Evolutionary conservation across 2,888 invertebrate genomes (phyloP).

Genomic region (Drosophila tripunctata): DNA sequence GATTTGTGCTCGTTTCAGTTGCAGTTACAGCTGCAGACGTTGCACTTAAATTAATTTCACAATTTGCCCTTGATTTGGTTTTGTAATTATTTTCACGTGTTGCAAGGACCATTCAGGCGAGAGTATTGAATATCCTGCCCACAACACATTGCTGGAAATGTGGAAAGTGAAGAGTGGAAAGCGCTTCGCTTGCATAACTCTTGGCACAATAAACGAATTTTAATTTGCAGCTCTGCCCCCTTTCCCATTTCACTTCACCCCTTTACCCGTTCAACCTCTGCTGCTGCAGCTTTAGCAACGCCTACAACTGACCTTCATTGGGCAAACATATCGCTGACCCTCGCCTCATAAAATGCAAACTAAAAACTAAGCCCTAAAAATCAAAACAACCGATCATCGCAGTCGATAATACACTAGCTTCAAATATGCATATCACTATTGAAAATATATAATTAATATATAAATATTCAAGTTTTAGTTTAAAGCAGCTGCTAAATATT

Average conservation of each 20-base stretch:
- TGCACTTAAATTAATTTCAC: constrained; percentile 54
- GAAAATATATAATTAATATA: background rate
- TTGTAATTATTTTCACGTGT: constrained; percentile 66
- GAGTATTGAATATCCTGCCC: constrained; percentile 52
- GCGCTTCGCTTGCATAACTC: constrained; percentile 74
- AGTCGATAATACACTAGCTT: constrained; percentile 30
- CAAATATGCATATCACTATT: background rate
- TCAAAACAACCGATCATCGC: constrained; percentile 18
- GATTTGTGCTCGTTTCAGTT: constrained; percentile 58
- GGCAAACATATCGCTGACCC: constrained; percentile 39
- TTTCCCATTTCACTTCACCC: no score
- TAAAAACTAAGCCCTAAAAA: constrained; percentile 38
- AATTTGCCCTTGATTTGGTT: constrained; percentile 22
- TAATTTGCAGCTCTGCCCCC: constrained; percentile 62
- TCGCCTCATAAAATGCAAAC: constrained; percentile 32
- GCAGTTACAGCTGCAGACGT: constrained; percentile 29
- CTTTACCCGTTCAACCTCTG: constrained; percentile 1
- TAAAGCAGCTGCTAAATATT: no score
- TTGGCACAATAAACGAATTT: constrained; percentile 75
- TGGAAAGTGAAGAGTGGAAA: constrained; percentile 38
- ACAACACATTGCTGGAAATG: constrained; percentile 10
- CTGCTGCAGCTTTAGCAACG: background rate
- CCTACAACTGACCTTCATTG: constrained; percentile 30
- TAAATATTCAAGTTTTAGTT: background rate
- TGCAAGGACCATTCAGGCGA: constrained; percentile 28